These are phyloP conservation scores for Amphipyra tragopoginis DNA, from an alignment of 2,888 invertebrate genomes.

Conservation along the genomic window DNA sequence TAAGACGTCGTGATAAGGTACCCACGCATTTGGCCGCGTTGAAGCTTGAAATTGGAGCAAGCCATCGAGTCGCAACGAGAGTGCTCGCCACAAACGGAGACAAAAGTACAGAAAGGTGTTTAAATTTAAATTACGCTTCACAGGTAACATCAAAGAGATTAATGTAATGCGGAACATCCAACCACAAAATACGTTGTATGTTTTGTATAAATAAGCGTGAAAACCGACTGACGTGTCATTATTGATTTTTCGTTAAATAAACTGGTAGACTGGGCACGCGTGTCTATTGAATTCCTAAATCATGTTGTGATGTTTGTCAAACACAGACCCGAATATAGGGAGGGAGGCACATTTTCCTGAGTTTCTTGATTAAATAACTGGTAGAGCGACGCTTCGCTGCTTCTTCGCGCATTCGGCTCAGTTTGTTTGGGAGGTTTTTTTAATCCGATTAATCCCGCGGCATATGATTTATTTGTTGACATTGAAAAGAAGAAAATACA, in stretches of 20 bases:
- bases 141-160: conserved; percentile 70
- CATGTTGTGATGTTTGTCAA: conserved; percentile 44
- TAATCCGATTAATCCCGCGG: too few relatives aligned
- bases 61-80: conserved; percentile 53
- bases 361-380: conserved; percentile 19
- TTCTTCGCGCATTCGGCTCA: conserved; percentile 2
- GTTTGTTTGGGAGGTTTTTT: conserved; percentile 10
- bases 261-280: conserved; percentile 38
- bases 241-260: conserved; percentile 54
- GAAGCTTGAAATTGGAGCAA: conserved; percentile 64
- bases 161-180: conserved; percentile 53
- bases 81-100: conserved; percentile 54
- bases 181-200: conserved; percentile 49
- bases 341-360: conserved; percentile 11
- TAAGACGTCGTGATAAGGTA: conserved; percentile 40
- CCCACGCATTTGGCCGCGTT: conserved; percentile 50
- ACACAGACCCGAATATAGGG: conserved; percentile 32
- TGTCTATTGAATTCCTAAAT: conserved; percentile 46
- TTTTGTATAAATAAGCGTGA: conserved; percentile 50
- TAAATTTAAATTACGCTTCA: conserved; percentile 72
- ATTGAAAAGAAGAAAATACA: too few relatives aligned
- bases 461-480: too few relatives aligned
- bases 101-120: conserved; percentile 64
- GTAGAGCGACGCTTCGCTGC: conserved; percentile 13
- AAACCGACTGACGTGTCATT: conserved; percentile 41